Base-by-base conservation (phyloP, 1,140 invertebrate genomes). In the Drosophila sucinea region DNA sequence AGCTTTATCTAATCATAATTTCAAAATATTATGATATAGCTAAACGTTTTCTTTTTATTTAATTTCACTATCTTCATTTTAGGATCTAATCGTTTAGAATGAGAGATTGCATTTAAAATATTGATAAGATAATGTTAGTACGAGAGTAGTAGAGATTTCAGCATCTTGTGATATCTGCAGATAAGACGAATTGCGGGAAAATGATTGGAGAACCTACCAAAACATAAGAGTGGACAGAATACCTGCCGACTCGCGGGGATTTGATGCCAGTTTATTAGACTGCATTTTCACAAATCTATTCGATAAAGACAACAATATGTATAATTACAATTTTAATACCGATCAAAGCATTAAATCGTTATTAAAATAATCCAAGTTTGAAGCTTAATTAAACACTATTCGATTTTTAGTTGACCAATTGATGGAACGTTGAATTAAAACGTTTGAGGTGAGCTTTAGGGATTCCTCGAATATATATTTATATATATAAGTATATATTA, bases 181-280 rank as follows among this genome's bases (percentile, higher is more conserved):
- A 27, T 27, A 51, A 25, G 23, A 27, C 44, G 7, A 51, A 27
- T 51, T 8, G 44, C 2, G 11, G 25, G 7, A 51, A 51, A 27
- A 27, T 51, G 2, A 11, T 51, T 4, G 11, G 6, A 38, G 11
- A 54, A 81, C 76, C 70, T 68, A 86, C 82, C 82, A 86, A 55
- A 86, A 78, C 82, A 86, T 86, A 33, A 86, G 57, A 29, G 73
- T 51, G 32, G 82, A 79, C 65, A 86, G 23, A 17, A 85, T 77
- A 40, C 85, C 81, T 7, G 83, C 81, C 1, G 75, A 81, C 51
- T 86, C 82, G 32, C 83, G 83, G 7, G 82, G 82, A 63, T 86
- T 86, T 27, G 72, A 56, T 1, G 79, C 70, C 11, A 87, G 58
- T 10, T 86, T 74, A 32, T 79, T 74, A 7, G 82, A 60, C 29